Evolutionary conservation across 2,797 vertebrate genomes (phyloP).

Genomic region (Danio tinwini): DNA sequence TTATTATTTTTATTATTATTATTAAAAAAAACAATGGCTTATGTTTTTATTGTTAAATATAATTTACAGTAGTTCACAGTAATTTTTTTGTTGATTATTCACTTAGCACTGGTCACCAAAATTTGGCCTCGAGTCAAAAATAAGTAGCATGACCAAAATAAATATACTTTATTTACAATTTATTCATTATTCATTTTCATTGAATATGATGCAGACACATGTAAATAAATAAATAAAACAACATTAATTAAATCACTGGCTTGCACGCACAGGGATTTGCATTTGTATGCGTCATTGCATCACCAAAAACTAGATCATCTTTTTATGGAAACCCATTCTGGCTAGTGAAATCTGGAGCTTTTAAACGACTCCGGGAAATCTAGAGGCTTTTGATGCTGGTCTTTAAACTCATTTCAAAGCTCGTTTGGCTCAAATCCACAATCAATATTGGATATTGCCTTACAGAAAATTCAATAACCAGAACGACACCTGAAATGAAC

Average conservation of each 20-base stretch:
- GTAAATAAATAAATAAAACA: background rate
- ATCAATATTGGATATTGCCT: conserved; percentile 4
- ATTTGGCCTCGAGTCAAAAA: background rate
- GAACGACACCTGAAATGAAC: background rate
- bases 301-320: conserved; percentile 42
- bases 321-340: conserved; percentile 45
- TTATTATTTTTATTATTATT: too few relatives aligned
- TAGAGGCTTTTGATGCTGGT: background rate
- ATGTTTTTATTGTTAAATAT: too few relatives aligned
- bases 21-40: too few relatives aligned
- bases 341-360: background rate
- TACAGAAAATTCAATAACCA: background rate
- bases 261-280: conserved; percentile 34
- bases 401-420: conserved; percentile 1
- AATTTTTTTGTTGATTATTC: too few relatives aligned
- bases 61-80: too few relatives aligned
- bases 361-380: background rate
- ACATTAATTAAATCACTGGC: conserved; percentile 33
- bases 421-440: conserved; percentile 26
- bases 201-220: background rate
- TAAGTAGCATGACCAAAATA: too few relatives aligned
- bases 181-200: background rate
- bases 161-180: too few relatives aligned
- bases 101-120: background rate
- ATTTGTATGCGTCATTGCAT: conserved; percentile 39